Evolutionary conservation across 2,113 vertebrate genomes (phyloP), one percentile per base, ranked within the genome.

Genomic region (Bubo bubo): DNA sequence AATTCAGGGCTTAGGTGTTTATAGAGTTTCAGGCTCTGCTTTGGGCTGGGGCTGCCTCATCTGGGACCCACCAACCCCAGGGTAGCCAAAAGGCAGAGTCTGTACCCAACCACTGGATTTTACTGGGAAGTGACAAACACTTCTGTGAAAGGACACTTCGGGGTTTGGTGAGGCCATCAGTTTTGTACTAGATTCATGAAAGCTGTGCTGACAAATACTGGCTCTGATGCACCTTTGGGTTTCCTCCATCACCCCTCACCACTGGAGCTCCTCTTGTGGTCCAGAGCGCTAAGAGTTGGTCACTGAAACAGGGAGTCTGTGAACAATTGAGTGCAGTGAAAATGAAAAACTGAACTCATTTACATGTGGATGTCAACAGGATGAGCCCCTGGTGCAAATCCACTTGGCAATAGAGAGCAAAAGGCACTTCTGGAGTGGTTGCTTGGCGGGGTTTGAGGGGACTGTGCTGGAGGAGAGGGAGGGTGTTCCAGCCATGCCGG

Each of bases 361-460:
- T 56, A 43, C 64, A 43, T 9, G 39, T 32, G 18, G 47, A 28
- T 35, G 39, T 49, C 4, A 3, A 49, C n/a, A 63, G 41, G 49
- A 37, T 70, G 49, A 50, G 41, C 35, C 56, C 0, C 2, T 35
- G 60, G 45, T 0, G 1, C 53, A 49, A 62, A 55, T 47, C 11
- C 0, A 0, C 28, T 73, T 47, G 45, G 39, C 30, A 43, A 35
- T 5, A 41, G 41, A 56, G 13, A 62, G 62, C 15, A 35, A 75
- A 80, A 75, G 14, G 53, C 12, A 6, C 4, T 68, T 75, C 39
- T 81, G 68, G 39, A 81, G 35, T 0, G 3, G 64, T 22, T 77
- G 24, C 64, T 62, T 1, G 0, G 28, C 0, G 2, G 80, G 50
- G 35, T 16, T 64, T 3, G 4, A 72, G 35, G 26, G 18, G 4